A percentile compares a stretch with the other conserved stretches of the same genome.
These are phyloP conservation scores for Drosophila kambysellisi DNA, from an alignment of 2,888 invertebrate species.

Conservation along the genomic window DNA sequence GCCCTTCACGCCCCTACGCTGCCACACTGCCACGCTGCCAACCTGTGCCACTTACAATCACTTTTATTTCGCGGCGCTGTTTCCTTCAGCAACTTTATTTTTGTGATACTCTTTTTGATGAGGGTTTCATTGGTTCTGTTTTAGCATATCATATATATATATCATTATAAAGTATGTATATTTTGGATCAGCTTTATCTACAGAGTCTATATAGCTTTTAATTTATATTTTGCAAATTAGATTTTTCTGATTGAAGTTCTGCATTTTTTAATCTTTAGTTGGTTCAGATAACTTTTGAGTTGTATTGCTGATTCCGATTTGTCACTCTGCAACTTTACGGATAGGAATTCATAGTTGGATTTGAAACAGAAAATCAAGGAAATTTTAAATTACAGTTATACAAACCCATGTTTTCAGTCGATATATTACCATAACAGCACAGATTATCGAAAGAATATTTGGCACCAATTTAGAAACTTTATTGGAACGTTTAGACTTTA, in stretches of 20 bases:
- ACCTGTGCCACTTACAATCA: conserved; percentile 73
- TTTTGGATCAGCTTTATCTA: neutral
- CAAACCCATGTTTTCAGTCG: no score
- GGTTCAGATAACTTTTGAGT: neutral
- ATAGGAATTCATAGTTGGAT: no score
- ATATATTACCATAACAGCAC: no score
- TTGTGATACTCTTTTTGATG: neutral
- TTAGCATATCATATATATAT: no score
- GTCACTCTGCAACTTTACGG: no score
- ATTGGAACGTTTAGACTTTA: no score
- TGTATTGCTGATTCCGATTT: neutral
- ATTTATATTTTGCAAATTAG: neutral
- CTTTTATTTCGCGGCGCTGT: conserved; percentile 72
- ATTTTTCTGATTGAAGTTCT: neutral
- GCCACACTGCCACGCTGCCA: conserved; percentile 17
- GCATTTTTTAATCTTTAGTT: neutral
- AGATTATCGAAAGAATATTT: neutral
- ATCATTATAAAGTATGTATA: neutral
- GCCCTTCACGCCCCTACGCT: conserved; percentile 3
- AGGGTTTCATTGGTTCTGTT: neutral
- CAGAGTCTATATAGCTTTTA: neutral
- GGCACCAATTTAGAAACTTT: neutral
- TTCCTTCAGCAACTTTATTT: conserved; percentile 44
- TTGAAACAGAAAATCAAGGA: no score
- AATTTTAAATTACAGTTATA: no score